A percentile compares a stretch with the other conserved stretches of the same genome.
phyloP scores from a whole-genome alignment of 2,888 invertebrate genomes.

The Oithona nana region DNA sequence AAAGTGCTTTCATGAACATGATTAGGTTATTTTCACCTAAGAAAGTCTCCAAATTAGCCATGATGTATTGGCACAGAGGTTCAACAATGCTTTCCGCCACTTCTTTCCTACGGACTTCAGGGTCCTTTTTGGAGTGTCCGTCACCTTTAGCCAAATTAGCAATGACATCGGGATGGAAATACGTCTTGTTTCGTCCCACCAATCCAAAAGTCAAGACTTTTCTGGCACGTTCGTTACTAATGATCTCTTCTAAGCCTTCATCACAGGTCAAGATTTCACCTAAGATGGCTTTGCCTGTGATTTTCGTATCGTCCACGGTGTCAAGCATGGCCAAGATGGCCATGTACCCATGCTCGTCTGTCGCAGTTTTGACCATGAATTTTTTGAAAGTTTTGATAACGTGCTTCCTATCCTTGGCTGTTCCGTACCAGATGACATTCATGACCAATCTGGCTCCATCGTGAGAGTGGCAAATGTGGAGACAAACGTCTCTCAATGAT shows the following conservation, averaged over 20 bases:
- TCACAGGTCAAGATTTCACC: not conserved
- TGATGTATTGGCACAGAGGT: conserved; percentile 37
- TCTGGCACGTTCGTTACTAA: conserved; percentile 57
- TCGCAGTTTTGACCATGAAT: conserved; percentile 53
- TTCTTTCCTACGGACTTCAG: conserved; percentile 44
- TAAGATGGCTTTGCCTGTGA: conserved; percentile 49
- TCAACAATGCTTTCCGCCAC: conserved; percentile 45
- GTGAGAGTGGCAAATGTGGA: conserved; percentile 49
- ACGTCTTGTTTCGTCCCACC: conserved; percentile 53
- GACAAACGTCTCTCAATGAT: conserved; percentile 44
- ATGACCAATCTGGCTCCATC: conserved; percentile 62
- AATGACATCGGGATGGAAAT: conserved; percentile 63
- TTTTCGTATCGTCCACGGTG: conserved; percentile 73
- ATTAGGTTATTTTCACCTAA: conserved; percentile 31
- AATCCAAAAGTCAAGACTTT: conserved; percentile 73
- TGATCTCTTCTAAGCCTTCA: conserved; percentile 44
- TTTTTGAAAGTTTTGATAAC: conserved; percentile 75
- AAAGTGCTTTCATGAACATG: conserved; percentile 24
- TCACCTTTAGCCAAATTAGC: conserved; percentile 53
- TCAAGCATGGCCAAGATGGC: conserved; percentile 65
- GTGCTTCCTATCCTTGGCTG: conserved; percentile 38
- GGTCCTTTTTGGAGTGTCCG: conserved; percentile 49
- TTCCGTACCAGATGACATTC: conserved; percentile 67
- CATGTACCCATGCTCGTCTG: conserved; percentile 69
- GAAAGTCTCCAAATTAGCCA: conserved; percentile 20